Percentiles rank a stretch among this genome's conserved stretches.
These are phyloP conservation scores for Sarcophaga bullata DNA, from an alignment of 1,140 invertebrate species.

Conservation along the genomic window DNA sequence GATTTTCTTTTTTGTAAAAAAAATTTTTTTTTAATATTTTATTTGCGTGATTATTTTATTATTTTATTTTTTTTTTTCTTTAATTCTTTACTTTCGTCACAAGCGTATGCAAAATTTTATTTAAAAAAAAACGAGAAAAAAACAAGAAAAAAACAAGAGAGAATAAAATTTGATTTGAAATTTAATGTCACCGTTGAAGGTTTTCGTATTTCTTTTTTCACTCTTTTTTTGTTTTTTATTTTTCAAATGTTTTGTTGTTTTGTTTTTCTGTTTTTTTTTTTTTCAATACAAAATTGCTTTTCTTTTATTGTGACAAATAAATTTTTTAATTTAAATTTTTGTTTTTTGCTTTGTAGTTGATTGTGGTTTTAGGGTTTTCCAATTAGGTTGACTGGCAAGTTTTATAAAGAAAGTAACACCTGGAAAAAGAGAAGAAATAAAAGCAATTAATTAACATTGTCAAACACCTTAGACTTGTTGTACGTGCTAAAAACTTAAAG, in stretches of 20 bases:
- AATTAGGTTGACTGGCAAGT: not conserved
- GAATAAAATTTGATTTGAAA: too few species aligned
- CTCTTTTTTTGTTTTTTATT: too few species aligned
- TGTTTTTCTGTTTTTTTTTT: too few species aligned
- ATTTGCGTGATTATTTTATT: not conserved
- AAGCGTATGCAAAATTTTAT: not conserved
- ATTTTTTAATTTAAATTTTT: constrained; percentile 6
- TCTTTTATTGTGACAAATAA: constrained; percentile 1
- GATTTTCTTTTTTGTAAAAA: constrained; percentile 9
- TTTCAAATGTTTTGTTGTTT: too few species aligned
- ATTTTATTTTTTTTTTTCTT: not conserved
- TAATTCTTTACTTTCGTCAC: not conserved
- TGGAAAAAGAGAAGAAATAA: not conserved
- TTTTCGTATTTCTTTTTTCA: too few species aligned
- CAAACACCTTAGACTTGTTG: too few species aligned
- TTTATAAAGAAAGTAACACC: not conserved
- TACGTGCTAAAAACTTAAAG: too few species aligned
- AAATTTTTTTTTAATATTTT: not conserved
- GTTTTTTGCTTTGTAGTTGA: not conserved
- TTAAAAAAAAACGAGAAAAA: too few species aligned
- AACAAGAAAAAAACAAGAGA: too few species aligned
- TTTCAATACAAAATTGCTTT: not conserved
- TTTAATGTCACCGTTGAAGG: too few species aligned
- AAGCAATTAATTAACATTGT: too few species aligned
- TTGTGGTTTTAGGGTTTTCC: not conserved